These are phyloP conservation scores for Megaceryle alcyon DNA, from an alignment of 2,797 vertebrate species.

Conservation along the genomic window DNA sequence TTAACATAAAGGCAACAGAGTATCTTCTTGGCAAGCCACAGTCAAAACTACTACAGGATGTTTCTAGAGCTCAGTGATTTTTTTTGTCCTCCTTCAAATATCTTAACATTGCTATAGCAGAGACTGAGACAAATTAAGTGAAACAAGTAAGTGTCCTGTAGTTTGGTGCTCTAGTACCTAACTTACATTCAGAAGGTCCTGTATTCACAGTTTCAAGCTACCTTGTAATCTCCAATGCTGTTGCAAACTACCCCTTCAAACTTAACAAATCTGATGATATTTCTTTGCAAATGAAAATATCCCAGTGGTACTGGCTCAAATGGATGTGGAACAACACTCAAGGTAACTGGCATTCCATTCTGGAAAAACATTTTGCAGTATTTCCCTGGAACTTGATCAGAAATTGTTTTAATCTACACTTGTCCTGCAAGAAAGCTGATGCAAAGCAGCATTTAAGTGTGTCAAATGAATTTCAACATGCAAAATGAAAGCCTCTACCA, in stretches of 20 bases:
- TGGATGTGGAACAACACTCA: background rate
- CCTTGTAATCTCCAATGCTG: background rate
- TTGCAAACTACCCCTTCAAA: background rate
- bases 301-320: background rate
- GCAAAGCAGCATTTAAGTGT: background rate
- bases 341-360: background rate
- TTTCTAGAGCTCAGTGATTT: slow-evolving; percentile 59
- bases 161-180: slow-evolving; percentile 7
- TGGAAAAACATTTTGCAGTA: background rate
- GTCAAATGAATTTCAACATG: background rate
- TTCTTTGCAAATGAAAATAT: background rate
- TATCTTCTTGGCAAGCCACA: slow-evolving; percentile 74
- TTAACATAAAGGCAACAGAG: slow-evolving; percentile 77
- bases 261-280: background rate
- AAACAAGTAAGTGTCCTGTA: background rate
- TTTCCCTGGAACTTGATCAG: background rate
- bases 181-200: slow-evolving; percentile 64
- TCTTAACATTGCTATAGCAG: background rate
- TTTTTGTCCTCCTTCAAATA: slow-evolving; percentile 22
- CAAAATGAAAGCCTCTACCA: slow-evolving; percentile 29
- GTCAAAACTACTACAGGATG: slow-evolving; percentile 65
- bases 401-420: background rate
- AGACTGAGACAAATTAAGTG: slow-evolving; percentile 29
- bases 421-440: slow-evolving; percentile 1
- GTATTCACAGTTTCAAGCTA: slow-evolving; percentile 64